Conservation (phyloP, 2,888 invertebrate genomes). For the Antitype chi region DNA sequence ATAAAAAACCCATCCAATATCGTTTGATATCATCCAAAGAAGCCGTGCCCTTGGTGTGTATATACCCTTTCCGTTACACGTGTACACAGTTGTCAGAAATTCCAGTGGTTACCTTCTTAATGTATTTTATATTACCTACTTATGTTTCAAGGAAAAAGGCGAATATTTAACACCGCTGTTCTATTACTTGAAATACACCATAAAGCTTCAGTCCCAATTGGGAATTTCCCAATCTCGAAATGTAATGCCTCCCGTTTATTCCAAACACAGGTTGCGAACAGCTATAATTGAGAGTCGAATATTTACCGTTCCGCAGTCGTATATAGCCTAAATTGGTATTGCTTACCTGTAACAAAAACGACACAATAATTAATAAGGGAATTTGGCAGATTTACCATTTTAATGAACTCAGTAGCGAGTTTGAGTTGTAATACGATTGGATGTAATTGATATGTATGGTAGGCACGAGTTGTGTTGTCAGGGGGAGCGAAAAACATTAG, state of each 20-base stretch:
- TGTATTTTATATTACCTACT: too few relatives aligned
- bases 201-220: constrained; percentile 42
- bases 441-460: constrained; percentile 41
- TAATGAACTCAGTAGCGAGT: constrained; percentile 37
- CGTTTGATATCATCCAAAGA: too few relatives aligned
- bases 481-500: constrained; percentile 8
- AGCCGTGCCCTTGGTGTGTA: too few relatives aligned
- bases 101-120: not conserved
- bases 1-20: too few relatives aligned
- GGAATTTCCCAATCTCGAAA: constrained; percentile 46
- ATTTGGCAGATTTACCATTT: constrained; percentile 45
- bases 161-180: constrained; percentile 21
- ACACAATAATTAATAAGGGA: constrained; percentile 57
- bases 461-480: not conserved
- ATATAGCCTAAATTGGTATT: constrained; percentile 52
- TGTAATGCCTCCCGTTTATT: constrained; percentile 38
- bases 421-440: constrained; percentile 31
- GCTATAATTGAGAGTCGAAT: constrained; percentile 50
- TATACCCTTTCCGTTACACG: too few relatives aligned
- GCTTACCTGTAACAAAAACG: constrained; percentile 74
- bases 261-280: constrained; percentile 33
- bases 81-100: too few relatives aligned
- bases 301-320: constrained; percentile 53
- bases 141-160: constrained; percentile 3
- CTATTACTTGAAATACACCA: constrained; percentile 31